Percentiles rank a stretch among this genome's conserved stretches.
Evolutionary conservation across 2,797 vertebrate genomes (phyloP).

Genomic region (Varecia variegata): DNA sequence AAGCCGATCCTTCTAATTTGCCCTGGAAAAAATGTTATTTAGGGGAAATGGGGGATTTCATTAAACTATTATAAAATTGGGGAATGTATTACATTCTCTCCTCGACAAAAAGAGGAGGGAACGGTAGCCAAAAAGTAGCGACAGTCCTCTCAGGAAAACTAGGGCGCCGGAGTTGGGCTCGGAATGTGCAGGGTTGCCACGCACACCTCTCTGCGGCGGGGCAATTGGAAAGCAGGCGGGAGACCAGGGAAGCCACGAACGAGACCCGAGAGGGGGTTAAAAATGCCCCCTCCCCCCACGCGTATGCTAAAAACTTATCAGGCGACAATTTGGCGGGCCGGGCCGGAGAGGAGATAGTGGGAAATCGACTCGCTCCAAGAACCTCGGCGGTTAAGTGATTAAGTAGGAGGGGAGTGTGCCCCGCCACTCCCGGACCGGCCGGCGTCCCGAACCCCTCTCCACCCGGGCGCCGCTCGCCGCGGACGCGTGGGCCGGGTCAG

Average conservation of each 20-base stretch:
- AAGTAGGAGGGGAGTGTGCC: background rate
- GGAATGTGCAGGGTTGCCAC: background rate
- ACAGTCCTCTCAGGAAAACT: background rate
- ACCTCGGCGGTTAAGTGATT: background rate
- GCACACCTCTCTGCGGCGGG: background rate
- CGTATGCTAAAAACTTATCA: conserved; percentile 41
- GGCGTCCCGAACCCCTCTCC: background rate
- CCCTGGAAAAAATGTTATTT: background rate
- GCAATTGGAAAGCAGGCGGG: background rate
- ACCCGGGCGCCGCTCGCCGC: background rate
- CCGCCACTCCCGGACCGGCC: background rate
- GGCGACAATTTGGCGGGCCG: conserved; percentile 72
- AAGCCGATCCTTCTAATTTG: background rate
- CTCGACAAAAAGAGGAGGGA: background rate
- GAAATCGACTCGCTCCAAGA: background rate
- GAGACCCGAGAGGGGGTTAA: background rate
- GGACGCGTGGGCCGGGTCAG: conserved; percentile 43
- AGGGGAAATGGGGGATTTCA: background rate
- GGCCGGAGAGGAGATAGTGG: background rate
- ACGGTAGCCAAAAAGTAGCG: background rate
- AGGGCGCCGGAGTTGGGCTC: background rate
- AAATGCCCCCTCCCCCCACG: conserved; percentile 43
- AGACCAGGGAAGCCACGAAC: background rate
- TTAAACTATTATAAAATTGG: background rate
- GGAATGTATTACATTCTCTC: conserved; percentile 44